Percentiles rank a stretch among this genome's conserved stretches.
phyloP scores from a whole-genome alignment of 2,113 vertebrate genomes.

The Hypanus sabinus region DNA sequence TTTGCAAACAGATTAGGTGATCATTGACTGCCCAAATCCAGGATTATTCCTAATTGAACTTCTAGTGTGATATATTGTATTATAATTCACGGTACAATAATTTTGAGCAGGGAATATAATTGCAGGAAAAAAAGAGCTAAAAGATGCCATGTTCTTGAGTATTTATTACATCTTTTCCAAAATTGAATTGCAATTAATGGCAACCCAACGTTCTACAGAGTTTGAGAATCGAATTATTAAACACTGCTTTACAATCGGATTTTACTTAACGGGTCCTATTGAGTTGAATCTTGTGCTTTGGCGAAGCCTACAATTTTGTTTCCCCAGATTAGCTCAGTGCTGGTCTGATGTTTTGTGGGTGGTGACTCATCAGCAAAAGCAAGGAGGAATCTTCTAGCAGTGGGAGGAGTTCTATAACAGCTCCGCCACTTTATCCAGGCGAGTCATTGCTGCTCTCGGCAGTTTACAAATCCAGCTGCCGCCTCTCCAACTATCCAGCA shows the following conservation, averaged over 20 bases:
- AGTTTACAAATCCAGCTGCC: slow-evolving; percentile 7
- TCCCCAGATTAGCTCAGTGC: slow-evolving; percentile 44
- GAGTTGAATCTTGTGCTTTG: neutral
- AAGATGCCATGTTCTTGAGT: neutral
- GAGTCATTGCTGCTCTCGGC: slow-evolving; percentile 48
- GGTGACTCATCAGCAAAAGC: slow-evolving; percentile 55
- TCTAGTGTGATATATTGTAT: neutral
- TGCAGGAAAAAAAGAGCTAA: neutral
- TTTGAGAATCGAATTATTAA: neutral
- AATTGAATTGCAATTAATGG: neutral
- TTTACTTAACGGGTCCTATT: neutral
- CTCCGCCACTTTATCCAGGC: slow-evolving; percentile 58
- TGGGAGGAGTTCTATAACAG: slow-evolving; percentile 65
- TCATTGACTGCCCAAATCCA: neutral
- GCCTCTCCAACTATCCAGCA: neutral
- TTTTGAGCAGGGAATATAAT: neutral
- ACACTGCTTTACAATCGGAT: too few species aligned
- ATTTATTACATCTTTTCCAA: neutral
- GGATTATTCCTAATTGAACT: neutral
- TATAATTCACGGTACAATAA: neutral
- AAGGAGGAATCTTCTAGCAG: slow-evolving; percentile 57
- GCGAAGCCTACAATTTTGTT: slow-evolving; percentile 42
- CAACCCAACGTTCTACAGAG: neutral
- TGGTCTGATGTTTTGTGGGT: slow-evolving; percentile 52
- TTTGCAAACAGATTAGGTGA: neutral